Base-by-base conservation (phyloP, 2,888 invertebrate species). In the Meandrusa payeni region DNA sequence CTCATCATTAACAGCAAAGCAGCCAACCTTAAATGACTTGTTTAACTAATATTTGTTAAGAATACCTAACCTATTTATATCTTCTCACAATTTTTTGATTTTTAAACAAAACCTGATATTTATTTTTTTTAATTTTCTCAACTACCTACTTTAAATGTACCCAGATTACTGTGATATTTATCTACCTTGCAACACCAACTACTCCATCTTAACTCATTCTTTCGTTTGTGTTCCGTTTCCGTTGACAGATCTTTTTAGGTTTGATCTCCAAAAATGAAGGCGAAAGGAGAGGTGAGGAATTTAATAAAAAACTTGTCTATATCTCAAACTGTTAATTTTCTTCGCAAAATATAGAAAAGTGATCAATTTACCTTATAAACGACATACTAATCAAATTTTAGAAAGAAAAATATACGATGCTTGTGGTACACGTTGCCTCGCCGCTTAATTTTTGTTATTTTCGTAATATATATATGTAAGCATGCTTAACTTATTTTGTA, bases 241-340 rank as follows among this genome's bases (percentile, higher is more conserved):
- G 74, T 75, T 82, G 79, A 77, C 76, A 78, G 72, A 52, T 76
- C 90, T 89, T 86, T 83, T 87, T 73, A 72, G 67, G 64, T 54
- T 64, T 73, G 80, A 71, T 60, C 76, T 79, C 76, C 61, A 64
- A 92, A 89, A 89, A 95, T 95, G 95, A 95, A 94, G 90, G 95
- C 95, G 58, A 95, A 95, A 90, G 95, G 95, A 90, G 93, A 94
- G 93, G 95, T 95, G 65, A 80, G 52, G 9, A 37, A 51, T 43
- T 41, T 19, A 19, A 45, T 46, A 49, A 51, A 42, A 39, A 10
- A n/a, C 6, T 6, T 33, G 7, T 17, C 28, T 26, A 5, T 20
- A 2, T 1, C 2, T 2, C 1, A 4, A 45, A 38, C 29, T 24
- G 26, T 22, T 28, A 32, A 34, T 40, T 46, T 23, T 24, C 5